Base-by-base conservation (phyloP, 1,140 invertebrate genomes). In the Kradibia gibbosae region DNA sequence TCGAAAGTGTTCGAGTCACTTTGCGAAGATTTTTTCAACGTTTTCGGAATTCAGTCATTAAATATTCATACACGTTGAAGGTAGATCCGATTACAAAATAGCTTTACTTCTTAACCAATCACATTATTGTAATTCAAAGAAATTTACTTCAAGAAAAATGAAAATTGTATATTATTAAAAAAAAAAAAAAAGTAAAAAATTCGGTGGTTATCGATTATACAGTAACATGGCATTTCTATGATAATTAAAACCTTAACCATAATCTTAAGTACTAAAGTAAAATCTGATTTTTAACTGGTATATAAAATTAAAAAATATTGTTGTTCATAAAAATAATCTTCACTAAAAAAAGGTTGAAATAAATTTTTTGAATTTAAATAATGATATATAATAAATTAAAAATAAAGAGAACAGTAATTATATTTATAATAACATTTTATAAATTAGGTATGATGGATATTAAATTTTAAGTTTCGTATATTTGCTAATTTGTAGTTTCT, bases 161-260 rank as follows among this genome's bases (percentile, higher is more conserved):
- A 67, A 34, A 48, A 65, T 80, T 28, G 42, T 74, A 36, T 11
- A 36, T 57, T 45, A 5, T 70, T 28, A 15, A 71, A 60, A 53
- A 45, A 13, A 70, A 20, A 71, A 55, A 42, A 25, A 78, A 67
- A 45, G 36, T 73, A 48, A 15, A 67, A 67, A 45, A 60, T 73
- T 73, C 78, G 72, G 72, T 75, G 72, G 60, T 77, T 57, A 36
- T 57, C 62, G 65, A 76, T 81, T 71, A 62, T 76, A 81, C 57
- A 57, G 36, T 75, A 57, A 81, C 73, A 81, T 81, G 80, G 80
- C 80, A 76, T 76, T 81, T 60, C 70, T 81, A 75, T 74, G 62
- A 55, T 48, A 48, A 55, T 75, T 39, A 36, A 80, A 74, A 74
- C 78, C 55, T 81, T 67, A 53, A 75, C 79, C 79, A 75, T 45